Conservation (phyloP, 2,113 vertebrate species). For the Nothocercus nigrocapillus region DNA sequence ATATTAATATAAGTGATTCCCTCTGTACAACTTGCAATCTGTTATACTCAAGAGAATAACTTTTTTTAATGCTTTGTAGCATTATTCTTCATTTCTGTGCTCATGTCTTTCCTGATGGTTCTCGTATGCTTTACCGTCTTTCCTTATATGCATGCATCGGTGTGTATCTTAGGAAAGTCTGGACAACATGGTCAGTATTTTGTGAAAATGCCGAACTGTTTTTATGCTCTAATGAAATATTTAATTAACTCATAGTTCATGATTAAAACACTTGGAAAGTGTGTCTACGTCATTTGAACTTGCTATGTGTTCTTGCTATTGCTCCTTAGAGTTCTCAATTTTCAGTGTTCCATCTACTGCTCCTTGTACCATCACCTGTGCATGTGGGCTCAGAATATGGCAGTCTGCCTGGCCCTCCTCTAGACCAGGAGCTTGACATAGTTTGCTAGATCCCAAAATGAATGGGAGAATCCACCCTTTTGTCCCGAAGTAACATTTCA, state of each 20-base stretch:
- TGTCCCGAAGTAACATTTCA: neutral
- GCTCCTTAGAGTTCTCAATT: neutral
- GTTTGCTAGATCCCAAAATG: neutral
- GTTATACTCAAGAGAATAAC: no score
- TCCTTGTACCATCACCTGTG: neutral
- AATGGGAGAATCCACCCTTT: neutral
- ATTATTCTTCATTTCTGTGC: neutral
- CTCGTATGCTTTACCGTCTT: neutral
- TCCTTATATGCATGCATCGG: fast-evolving
- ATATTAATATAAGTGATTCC: neutral
- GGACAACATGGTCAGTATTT: neutral
- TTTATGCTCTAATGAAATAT: neutral
- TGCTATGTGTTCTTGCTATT: neutral
- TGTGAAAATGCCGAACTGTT: neutral
- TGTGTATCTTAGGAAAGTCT: neutral
- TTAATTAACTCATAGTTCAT: neutral
- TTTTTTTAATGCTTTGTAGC: neutral
- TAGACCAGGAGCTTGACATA: neutral
- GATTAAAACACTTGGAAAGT: neutral
- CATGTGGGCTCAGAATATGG: neutral
- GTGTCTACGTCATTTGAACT: neutral
- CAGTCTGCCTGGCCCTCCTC: neutral
- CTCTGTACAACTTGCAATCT: neutral
- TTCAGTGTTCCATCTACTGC: neutral
- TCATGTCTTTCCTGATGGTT: neutral